phyloP scores from a whole-genome alignment of 2,113 vertebrate species.

The Bungarus multicinctus region DNA sequence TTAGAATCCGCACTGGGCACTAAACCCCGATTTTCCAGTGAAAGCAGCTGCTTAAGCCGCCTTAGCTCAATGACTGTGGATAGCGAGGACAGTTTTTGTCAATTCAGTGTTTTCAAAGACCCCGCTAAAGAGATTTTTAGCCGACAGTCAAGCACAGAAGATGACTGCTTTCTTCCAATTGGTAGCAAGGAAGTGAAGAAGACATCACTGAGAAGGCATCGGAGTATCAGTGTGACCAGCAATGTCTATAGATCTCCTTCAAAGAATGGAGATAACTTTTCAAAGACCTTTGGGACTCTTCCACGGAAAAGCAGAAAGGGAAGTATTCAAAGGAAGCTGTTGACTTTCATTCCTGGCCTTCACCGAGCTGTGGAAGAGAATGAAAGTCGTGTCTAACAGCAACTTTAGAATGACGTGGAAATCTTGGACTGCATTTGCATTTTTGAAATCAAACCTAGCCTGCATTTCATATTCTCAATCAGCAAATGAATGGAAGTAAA shows the following conservation, averaged over 20 bases:
- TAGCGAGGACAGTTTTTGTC: conserved; percentile 77
- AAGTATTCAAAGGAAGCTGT: conserved; percentile 82
- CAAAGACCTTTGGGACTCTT: conserved; percentile 83
- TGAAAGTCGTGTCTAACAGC: conserved; percentile 68
- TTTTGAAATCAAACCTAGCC: not conserved
- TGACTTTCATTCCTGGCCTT: conserved; percentile 89
- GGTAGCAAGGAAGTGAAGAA: conserved; percentile 35
- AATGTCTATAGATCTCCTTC: conserved; percentile 79
- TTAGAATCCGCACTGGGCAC: rapidly evolving
- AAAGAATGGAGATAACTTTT: conserved; percentile 70
- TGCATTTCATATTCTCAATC: rapidly evolving
- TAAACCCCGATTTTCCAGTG: conserved; percentile 80
- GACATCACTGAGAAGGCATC: conserved; percentile 65
- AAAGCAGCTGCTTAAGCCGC: conserved; percentile 82
- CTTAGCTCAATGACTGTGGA: conserved; percentile 80
- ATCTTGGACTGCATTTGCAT: not conserved
- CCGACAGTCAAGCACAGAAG: conserved; percentile 74
- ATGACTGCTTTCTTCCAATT: conserved; percentile 73
- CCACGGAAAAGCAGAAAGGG: conserved; percentile 77
- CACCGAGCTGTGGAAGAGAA: conserved; percentile 89
- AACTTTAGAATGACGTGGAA: not conserved
- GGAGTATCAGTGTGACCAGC: conserved; percentile 81
- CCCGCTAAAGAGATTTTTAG: conserved; percentile 50
- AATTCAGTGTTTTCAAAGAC: conserved; percentile 77
- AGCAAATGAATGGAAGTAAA: not conserved